Percentiles rank a stretch among this genome's conserved stretches.
Conservation (phyloP, 2,797 vertebrate species). For the Onychomys arenicola region DNA sequence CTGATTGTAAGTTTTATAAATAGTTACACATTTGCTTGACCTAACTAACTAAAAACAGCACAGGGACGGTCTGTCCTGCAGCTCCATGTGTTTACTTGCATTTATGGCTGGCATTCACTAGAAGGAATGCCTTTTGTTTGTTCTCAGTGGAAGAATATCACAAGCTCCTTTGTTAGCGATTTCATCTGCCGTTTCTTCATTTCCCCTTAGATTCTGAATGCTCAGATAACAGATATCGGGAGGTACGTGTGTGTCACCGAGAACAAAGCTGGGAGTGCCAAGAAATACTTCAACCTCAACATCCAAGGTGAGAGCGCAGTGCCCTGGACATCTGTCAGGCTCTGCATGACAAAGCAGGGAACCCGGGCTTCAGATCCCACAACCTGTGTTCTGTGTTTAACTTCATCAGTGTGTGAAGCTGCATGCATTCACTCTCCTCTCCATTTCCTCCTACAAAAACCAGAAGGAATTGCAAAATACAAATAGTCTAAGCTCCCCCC, state of each 20-base stretch:
- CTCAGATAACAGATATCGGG: conserved; percentile 94
- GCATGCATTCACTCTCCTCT: not conserved
- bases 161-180: not conserved
- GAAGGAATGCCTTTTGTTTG: not conserved
- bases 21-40: not conserved
- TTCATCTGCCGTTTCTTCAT: conserved; percentile 32
- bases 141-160: not conserved
- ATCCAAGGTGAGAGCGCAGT: conserved; percentile 92
- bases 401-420: conserved; percentile 2
- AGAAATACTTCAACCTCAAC: conserved; percentile 96
- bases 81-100: not conserved
- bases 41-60: not conserved
- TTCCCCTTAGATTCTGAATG: conserved; percentile 90
- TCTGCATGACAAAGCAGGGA: not conserved
- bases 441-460: not conserved
- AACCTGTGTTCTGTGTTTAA: conserved; percentile 25
- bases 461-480: not conserved
- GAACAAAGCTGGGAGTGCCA: conserved; percentile 94
- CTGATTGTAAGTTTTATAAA: conserved; percentile 29
- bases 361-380: not conserved
- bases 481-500: not conserved
- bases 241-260: conserved; percentile 94
- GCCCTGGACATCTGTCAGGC: not conserved
- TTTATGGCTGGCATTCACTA: not conserved
- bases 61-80: not conserved